phyloP scores from a whole-genome alignment of 2,113 vertebrate genomes.

The Thunnus thynnus region DNA sequence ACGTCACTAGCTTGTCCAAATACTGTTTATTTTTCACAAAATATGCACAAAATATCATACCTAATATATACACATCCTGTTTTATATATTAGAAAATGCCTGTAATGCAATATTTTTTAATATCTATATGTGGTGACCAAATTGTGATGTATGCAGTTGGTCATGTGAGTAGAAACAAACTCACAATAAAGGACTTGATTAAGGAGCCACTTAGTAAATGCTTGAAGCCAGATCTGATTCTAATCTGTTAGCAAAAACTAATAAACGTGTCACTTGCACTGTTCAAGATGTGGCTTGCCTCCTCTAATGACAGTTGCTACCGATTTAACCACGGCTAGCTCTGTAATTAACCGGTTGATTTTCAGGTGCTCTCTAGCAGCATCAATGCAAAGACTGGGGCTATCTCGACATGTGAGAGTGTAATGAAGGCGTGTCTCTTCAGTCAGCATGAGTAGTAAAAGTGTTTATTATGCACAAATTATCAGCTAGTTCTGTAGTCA shows the following conservation, averaged over 20 bases:
- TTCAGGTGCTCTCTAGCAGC: slow-evolving; percentile 57
- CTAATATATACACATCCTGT: background rate
- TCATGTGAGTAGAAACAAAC: background rate
- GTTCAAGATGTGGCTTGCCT: slow-evolving; percentile 55
- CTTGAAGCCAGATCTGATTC: slow-evolving; percentile 60
- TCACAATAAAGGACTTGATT: slow-evolving; percentile 42
- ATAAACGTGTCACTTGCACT: slow-evolving; percentile 71
- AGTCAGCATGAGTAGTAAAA: slow-evolving; percentile 43
- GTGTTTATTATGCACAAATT: slow-evolving; percentile 64
- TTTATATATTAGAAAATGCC: background rate
- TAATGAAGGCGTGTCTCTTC: slow-evolving; percentile 44
- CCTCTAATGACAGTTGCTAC: slow-evolving; percentile 72
- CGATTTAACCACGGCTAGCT: slow-evolving; percentile 68
- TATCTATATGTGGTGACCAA: background rate
- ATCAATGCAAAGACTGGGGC: slow-evolving; percentile 22
- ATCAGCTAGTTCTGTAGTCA: slow-evolving; percentile 53
- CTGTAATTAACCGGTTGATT: slow-evolving; percentile 76
- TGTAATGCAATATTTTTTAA: background rate
- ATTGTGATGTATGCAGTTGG: background rate
- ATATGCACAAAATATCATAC: background rate
- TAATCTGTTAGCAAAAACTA: slow-evolving; percentile 69
- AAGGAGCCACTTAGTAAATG: slow-evolving; percentile 51
- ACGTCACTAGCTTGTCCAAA: background rate
- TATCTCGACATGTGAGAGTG: slow-evolving; percentile 32
- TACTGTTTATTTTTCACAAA: background rate